These are phyloP conservation scores for Halichoerus grypus DNA, from an alignment of 2,113 vertebrate species.

Conservation along the genomic window DNA sequence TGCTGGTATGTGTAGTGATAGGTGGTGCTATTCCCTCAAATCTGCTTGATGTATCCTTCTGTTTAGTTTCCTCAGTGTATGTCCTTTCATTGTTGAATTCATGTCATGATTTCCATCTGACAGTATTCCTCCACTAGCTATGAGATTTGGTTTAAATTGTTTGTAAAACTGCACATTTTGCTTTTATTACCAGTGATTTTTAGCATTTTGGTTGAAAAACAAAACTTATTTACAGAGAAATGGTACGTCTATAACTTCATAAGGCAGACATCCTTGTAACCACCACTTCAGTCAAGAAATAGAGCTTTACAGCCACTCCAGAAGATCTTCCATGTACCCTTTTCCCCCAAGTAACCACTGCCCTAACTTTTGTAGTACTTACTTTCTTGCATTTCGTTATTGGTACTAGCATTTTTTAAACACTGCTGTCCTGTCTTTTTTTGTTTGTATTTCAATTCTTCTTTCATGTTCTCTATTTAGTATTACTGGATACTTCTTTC, in stretches of 20 bases:
- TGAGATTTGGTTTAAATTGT: conserved; percentile 26
- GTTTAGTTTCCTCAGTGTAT: not conserved
- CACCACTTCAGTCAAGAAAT: not conserved
- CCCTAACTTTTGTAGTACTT: not conserved
- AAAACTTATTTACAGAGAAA: not conserved
- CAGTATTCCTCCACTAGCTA: not conserved
- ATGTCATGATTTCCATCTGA: not conserved
- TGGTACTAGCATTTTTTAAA: not conserved
- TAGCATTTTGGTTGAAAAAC: not conserved
- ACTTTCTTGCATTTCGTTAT: not conserved
- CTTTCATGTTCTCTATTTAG: not conserved
- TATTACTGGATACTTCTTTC: not conserved
- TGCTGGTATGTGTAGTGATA: not conserved
- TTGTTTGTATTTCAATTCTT: not conserved
- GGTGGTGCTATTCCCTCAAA: not conserved
- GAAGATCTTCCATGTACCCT: not conserved
- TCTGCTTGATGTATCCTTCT: not conserved
- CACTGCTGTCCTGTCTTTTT: not conserved
- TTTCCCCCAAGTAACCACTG: not conserved
- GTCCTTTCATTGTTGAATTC: not conserved
- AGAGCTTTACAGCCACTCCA: not conserved
- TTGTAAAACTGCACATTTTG: conserved; percentile 24
- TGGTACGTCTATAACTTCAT: not conserved
- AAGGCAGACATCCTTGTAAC: not conserved
- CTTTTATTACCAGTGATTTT: not conserved